Percentiles rank a stretch among this genome's conserved stretches.
phyloP scores from a whole-genome alignment of 1,140 invertebrate species.

The Thaumetopoea pityocampa region DNA sequence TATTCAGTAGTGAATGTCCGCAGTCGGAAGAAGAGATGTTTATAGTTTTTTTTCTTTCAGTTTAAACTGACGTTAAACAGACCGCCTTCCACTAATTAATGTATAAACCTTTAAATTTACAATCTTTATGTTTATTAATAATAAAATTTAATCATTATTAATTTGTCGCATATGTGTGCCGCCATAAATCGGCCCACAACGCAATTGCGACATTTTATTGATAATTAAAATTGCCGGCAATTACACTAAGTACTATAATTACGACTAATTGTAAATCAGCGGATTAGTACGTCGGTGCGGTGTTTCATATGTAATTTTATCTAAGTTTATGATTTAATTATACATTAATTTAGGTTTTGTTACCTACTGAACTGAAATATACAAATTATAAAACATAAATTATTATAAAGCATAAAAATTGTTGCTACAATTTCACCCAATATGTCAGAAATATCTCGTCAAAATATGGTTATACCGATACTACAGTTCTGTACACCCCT shows the following conservation, averaged over 20 bases:
- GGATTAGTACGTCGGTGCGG: conserved; percentile 51
- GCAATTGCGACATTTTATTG: conserved; percentile 43
- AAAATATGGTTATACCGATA: too few species aligned
- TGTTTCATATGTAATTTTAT: conserved; percentile 49
- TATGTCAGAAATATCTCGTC: too few species aligned
- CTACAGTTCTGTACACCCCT: too few species aligned
- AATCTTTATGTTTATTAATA: conserved; percentile 15
- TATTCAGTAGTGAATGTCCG: too few species aligned
- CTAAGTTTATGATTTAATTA: conserved; percentile 70
- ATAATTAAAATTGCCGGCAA: conserved; percentile 69
- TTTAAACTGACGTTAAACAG: too few species aligned
- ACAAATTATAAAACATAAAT: conserved; percentile 32
- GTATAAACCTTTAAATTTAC: too few species aligned
- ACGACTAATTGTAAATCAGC: conserved; percentile 66
- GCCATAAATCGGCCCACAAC: conserved; percentile 31
- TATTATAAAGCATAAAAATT: conserved; percentile 17
- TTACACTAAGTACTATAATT: conserved; percentile 58
- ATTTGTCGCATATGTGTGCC: conserved; percentile 31
- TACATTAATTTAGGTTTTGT: conserved; percentile 47
- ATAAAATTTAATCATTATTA: conserved; percentile 41
- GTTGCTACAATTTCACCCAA: too few species aligned
- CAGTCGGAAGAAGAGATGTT: too few species aligned
- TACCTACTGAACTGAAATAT: conserved; percentile 37
- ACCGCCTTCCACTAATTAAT: too few species aligned
- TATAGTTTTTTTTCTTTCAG: too few species aligned